These are phyloP conservation scores for Siphlonurus alternatus DNA, from an alignment of 2,888 invertebrate genomes.

Conservation along the genomic window DNA sequence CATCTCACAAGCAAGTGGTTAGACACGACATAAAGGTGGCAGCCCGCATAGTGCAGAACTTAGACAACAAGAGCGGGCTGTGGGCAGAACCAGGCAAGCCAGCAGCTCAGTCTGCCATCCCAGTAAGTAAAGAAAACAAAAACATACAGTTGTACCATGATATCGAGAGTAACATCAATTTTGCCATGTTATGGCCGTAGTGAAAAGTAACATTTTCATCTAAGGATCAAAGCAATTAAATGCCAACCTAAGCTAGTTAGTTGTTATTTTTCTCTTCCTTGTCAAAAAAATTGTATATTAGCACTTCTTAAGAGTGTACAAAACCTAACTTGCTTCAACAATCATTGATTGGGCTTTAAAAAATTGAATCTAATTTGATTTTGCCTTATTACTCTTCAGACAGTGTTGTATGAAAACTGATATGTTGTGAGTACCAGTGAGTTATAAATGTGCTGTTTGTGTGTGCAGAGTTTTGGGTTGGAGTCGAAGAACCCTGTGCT, in stretches of 20 bases:
- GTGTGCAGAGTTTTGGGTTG: slow-evolving; percentile 41
- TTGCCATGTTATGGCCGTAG: neutral
- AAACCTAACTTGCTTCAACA: too few relatives aligned
- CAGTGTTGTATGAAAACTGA: neutral
- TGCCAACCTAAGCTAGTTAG: too few relatives aligned
- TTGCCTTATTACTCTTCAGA: too few relatives aligned
- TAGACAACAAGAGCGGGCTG: slow-evolving; percentile 67
- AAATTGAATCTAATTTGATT: neutral
- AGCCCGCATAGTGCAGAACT: slow-evolving; percentile 76
- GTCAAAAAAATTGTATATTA: too few relatives aligned
- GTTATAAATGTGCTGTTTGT: slow-evolving; percentile 3
- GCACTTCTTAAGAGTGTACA: too few relatives aligned
- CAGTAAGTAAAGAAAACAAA: neutral
- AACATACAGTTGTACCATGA: too few relatives aligned
- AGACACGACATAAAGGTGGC: slow-evolving; percentile 84
- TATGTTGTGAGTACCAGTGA: neutral
- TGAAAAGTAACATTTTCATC: neutral
- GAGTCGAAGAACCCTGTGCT: slow-evolving; percentile 83
- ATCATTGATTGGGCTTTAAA: neutral
- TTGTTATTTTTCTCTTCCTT: too few relatives aligned
- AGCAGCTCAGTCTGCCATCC: neutral
- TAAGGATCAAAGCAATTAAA: too few relatives aligned
- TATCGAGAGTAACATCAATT: neutral
- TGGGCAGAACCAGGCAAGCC: slow-evolving; percentile 39
- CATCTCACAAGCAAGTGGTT: slow-evolving; percentile 73